phyloP scores from a whole-genome alignment of 2,797 vertebrate genomes.

The Oreortyx pictus region DNA sequence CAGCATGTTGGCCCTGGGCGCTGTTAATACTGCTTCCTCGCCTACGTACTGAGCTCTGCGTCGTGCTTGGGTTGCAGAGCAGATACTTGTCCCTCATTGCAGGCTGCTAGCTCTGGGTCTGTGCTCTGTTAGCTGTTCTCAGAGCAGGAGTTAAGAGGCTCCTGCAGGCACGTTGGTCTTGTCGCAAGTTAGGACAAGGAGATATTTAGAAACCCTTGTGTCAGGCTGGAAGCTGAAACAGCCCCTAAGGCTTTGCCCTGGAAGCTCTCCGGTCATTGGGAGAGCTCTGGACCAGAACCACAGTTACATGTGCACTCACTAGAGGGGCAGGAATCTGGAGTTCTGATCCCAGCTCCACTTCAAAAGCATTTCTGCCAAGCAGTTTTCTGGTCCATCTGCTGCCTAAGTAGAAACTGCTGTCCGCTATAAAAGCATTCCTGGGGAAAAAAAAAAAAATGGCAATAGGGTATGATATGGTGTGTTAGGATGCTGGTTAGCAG shows the following conservation, averaged over 20 bases:
- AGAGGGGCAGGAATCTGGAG: neutral
- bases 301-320: neutral
- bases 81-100: neutral
- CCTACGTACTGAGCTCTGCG: neutral
- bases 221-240: neutral
- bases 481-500: constrained; percentile 30
- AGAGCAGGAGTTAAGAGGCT: neutral
- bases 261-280: neutral
- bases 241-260: neutral
- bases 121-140: neutral
- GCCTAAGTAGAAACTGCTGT: constrained; percentile 50
- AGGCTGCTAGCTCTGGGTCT: neutral
- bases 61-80: neutral
- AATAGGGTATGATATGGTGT: neutral
- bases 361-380: constrained; percentile 13
- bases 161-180: fast-evolving
- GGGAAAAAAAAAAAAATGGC: neutral
- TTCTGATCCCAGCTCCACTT: neutral
- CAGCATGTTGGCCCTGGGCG: fast-evolving
- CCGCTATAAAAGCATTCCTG: constrained; percentile 19
- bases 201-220: neutral
- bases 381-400: constrained; percentile 33
- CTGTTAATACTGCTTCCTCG: fast-evolving
- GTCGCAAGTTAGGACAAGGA: neutral
- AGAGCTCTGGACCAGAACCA: neutral